These are phyloP conservation scores for Galagoides demidoff DNA, from an alignment of 2,797 vertebrate species.

Conservation along the genomic window DNA sequence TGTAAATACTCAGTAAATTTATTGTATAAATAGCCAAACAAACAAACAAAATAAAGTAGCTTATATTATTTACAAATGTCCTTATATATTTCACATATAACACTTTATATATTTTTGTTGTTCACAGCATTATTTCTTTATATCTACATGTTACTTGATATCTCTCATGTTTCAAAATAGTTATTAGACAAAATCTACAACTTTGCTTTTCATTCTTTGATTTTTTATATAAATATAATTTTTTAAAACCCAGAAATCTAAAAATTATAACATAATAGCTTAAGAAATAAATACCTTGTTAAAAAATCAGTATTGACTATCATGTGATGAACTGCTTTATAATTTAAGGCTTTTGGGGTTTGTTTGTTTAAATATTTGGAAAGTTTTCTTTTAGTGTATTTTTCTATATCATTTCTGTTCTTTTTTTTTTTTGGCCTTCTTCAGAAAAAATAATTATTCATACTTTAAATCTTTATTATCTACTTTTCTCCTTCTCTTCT, in stretches of 20 bases:
- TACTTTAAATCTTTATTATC: neutral
- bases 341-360: neutral
- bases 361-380: neutral
- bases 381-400: constrained; percentile 57
- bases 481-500: neutral
- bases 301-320: neutral
- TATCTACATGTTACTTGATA: neutral
- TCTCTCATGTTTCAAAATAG: neutral
- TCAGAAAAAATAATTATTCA: neutral
- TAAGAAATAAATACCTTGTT: neutral
- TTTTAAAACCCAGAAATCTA: neutral
- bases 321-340: neutral
- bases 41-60: neutral
- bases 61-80: neutral
- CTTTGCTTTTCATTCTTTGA: neutral
- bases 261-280: neutral
- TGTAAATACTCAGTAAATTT: no score
- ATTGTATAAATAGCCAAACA: no score
- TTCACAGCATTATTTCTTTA: neutral
- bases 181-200: neutral
- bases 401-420: neutral
- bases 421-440: neutral
- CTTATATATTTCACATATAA: neutral
- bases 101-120: neutral
- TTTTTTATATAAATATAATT: neutral